Evolutionary conservation across 2,113 vertebrate genomes (phyloP), one percentile per base, ranked within the genome.

Genomic region (Neotragus moschatus): DNA sequence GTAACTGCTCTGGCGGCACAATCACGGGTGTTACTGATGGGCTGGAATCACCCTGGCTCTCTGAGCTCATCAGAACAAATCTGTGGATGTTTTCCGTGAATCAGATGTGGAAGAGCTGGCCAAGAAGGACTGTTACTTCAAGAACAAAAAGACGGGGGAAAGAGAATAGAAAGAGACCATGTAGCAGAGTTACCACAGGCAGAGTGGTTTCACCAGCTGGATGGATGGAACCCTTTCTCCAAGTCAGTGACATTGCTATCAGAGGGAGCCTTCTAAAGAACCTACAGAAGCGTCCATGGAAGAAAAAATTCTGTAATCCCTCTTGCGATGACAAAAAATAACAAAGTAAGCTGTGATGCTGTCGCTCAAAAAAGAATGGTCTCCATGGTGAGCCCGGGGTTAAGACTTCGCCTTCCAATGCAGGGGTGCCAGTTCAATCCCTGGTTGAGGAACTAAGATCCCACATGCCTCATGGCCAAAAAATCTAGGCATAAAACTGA

Each of bases 331-430:
- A 79, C 1, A 70, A 61, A 58, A 84, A 75, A 95, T 33, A 56
- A 84, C 55, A 93, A 80, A 75, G 45, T 3, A 79, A 6, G 49
- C 15, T 43, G 7, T 82, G 25, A 58, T 26, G 15, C 17, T 53
- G 33, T 53, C 51, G 45, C n/a, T 96, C 58, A 88, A 56, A 39
- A 94, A 88, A 73, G 49, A 84, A 43, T 25, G 36, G 13, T 75
- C 70, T 75, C 39, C 39, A 43, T 26, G 39, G 23, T 75, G 23
- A 39, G 43, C 70, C 39, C 1, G 3, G 23, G 70, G 36, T 75
- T 75, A 75, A 75, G 12, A 15, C 12, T 75, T 75, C 2, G 0
- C 39, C 5, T 75, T 75, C 39, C 39, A 43, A 75, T 7, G 23
- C 39, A 75, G 39, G 39, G 70, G 36, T 43, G 23, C 36, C 0